These are phyloP conservation scores for Brevimyrus niger DNA, from an alignment of 2,113 vertebrate species.

Conservation along the genomic window DNA sequence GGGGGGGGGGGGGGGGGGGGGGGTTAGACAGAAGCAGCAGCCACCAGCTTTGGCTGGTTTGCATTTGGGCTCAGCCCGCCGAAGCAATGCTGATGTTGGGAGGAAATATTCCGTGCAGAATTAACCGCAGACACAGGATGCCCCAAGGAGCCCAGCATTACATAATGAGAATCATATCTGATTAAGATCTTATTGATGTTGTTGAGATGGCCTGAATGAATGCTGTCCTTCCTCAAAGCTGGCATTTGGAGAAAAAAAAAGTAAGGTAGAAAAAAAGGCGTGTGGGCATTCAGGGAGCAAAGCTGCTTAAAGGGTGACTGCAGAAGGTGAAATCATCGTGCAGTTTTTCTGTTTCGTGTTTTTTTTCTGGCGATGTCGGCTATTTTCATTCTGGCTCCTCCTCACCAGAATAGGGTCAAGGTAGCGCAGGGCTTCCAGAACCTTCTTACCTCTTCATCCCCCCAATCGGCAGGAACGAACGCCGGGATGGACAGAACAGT, in stretches of 20 bases:
- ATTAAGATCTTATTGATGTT: neutral
- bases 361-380: neutral
- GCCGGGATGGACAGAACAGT: neutral
- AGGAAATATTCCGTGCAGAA: neutral
- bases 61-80: neutral
- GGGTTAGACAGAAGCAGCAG: neutral
- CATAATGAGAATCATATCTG: neutral
- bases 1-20: too few species aligned
- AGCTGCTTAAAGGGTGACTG: neutral
- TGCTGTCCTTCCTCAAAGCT: neutral
- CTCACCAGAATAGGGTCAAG: neutral
- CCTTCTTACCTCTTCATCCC: neutral
- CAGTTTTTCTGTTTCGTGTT: neutral
- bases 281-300: neutral
- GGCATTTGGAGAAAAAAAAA: neutral
- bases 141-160: neutral
- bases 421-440: neutral
- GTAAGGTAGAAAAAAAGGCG: neutral
- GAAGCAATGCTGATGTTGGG: neutral
- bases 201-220: neutral
- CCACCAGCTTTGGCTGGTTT: neutral
- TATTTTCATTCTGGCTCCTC: neutral
- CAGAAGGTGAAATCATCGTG: neutral
- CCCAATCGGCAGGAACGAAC: neutral
- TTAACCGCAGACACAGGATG: neutral